Evolutionary conservation across 1,140 invertebrate species (phyloP).

Genomic region (Brachionus rotundiformis): DNA sequence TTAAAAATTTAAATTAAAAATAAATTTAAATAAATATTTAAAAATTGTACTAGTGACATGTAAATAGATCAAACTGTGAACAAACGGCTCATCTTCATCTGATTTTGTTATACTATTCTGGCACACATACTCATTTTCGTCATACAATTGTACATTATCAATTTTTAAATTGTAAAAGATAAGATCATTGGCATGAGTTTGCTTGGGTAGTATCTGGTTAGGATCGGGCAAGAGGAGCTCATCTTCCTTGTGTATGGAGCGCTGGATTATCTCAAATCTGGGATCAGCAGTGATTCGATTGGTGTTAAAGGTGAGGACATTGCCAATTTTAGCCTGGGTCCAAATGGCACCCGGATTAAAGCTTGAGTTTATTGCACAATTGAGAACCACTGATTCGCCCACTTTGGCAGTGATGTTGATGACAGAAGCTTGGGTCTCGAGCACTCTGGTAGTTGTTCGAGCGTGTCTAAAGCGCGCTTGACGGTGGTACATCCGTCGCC

Average conservation of each 20-base stretch:
- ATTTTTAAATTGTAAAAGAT: conserved; percentile 34
- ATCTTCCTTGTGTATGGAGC: background rate
- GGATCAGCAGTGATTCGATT: conserved; percentile 46
- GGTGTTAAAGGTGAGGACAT: conserved; percentile 45
- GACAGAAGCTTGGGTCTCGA: background rate
- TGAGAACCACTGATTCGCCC: conserved; percentile 17
- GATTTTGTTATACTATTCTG: conserved; percentile 42
- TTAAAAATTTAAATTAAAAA: background rate
- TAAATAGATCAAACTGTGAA: conserved; percentile 47
- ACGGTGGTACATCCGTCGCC: background rate
- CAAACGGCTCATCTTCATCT: conserved; percentile 17
- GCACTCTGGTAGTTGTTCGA: background rate
- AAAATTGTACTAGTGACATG: conserved; percentile 36
- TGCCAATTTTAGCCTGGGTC: conserved; percentile 41
- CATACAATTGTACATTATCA: conserved; percentile 51
- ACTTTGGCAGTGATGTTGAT: conserved; percentile 47
- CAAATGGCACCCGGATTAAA: conserved; percentile 25
- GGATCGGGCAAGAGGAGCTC: background rate
- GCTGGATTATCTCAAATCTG: conserved; percentile 42
- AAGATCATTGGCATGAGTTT: background rate
- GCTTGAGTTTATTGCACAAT: conserved; percentile 22
- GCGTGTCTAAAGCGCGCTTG: background rate
- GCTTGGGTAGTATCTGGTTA: background rate
- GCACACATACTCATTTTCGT: conserved; percentile 50
- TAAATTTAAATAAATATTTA: background rate